These are phyloP conservation scores for Thera obeliscata DNA, from an alignment of 2,888 invertebrate genomes.

Conservation along the genomic window DNA sequence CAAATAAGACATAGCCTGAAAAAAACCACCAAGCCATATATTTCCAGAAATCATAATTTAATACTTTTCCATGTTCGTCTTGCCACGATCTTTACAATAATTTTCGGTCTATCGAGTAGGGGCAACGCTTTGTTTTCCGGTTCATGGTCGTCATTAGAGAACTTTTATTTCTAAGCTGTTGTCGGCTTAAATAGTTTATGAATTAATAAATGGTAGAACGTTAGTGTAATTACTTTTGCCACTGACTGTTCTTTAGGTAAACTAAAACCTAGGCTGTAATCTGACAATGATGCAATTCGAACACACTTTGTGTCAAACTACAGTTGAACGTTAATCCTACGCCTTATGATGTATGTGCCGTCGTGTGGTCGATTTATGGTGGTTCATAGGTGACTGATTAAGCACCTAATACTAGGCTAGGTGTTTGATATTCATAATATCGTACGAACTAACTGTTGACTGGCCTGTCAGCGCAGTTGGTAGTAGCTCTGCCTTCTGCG, in stretches of 20 bases:
- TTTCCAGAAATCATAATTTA: background rate
- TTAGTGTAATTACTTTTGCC: background rate
- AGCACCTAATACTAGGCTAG: constrained; percentile 20
- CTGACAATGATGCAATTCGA: constrained; percentile 32
- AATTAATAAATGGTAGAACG: too few species aligned
- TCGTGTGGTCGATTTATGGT: constrained; percentile 63
- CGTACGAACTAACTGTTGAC: too few species aligned
- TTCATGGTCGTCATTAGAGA: too few species aligned
- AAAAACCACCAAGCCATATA: background rate
- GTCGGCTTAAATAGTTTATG: too few species aligned
- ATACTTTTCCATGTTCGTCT: background rate
- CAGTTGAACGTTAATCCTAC: constrained; percentile 48
- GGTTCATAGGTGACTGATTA: constrained; percentile 68
- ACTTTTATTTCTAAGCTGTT: too few species aligned
- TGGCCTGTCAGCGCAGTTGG: too few species aligned
- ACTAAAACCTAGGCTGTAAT: constrained; percentile 33
- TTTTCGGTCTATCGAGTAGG: too few species aligned
- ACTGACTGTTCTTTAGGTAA: constrained; percentile 12
- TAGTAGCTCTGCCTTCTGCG: too few species aligned
- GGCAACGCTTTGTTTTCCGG: too few species aligned
- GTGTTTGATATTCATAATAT: constrained; percentile 1
- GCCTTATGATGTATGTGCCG: constrained; percentile 52
- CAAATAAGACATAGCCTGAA: too few species aligned
- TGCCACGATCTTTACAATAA: too few species aligned
- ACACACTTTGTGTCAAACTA: constrained; percentile 18